Evolutionary conservation across 2,797 vertebrate species (phyloP).

Genomic region (Pseudocheirus occidentalis): DNA sequence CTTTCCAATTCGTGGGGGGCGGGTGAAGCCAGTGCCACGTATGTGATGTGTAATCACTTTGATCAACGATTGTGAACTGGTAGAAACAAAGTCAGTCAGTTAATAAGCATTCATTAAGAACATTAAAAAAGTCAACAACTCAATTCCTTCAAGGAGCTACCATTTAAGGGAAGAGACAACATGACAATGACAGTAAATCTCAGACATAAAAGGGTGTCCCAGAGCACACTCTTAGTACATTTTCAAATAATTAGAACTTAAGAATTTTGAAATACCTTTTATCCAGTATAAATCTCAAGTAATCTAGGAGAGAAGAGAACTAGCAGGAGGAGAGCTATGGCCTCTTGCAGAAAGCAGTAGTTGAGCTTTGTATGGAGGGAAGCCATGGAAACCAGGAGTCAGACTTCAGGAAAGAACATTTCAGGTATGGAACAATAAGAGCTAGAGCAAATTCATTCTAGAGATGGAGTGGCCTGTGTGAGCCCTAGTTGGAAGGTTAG

Average conservation of each 20-base stretch:
- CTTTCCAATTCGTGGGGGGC: conserved; percentile 24
- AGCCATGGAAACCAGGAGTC: neutral
- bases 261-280: neutral
- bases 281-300: neutral
- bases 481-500: neutral
- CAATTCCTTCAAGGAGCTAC: neutral
- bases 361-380: neutral
- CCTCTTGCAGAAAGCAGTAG: neutral
- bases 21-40: conserved; percentile 21
- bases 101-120: too few species aligned
- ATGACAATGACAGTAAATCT: neutral
- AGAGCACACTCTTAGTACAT: too few species aligned
- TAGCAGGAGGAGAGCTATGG: too few species aligned
- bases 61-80: conserved; percentile 75
- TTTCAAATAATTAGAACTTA: neutral
- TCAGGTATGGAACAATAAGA: neutral
- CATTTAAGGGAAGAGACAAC: neutral
- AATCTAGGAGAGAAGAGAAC: neutral
- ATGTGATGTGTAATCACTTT: conserved; percentile 32
- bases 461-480: too few species aligned
- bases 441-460: neutral
- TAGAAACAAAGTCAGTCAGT: too few species aligned
- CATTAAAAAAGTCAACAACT: neutral
- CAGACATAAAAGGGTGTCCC: neutral
- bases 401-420: neutral